These are phyloP conservation scores for Heliconius eleuchia DNA, from an alignment of 1,140 invertebrate genomes.

Conservation along the genomic window DNA sequence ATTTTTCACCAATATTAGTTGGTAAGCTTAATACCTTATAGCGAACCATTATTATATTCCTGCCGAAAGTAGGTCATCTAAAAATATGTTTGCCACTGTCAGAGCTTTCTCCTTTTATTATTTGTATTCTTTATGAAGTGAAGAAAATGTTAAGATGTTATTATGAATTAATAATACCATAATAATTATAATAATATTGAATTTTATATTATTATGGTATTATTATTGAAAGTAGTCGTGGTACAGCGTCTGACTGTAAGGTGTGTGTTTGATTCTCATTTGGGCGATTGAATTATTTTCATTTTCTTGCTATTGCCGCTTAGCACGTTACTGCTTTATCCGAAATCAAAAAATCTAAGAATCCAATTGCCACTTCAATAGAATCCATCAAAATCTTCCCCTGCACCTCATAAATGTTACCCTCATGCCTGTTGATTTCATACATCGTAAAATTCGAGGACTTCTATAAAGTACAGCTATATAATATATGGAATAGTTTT, in stretches of 20 bases:
- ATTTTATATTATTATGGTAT: background rate
- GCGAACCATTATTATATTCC: background rate
- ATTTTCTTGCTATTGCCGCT: too few species aligned
- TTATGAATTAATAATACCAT: background rate
- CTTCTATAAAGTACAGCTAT: constrained; percentile 32
- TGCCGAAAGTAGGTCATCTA: constrained; percentile 9
- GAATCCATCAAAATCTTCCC: constrained; percentile 16
- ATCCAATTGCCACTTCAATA: background rate
- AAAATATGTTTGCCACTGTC: constrained; percentile 1
- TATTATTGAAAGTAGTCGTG: too few species aligned
- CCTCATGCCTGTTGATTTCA: constrained; percentile 30
- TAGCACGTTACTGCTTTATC: too few species aligned
- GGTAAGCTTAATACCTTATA: background rate
- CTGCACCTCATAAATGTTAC: constrained; percentile 2
- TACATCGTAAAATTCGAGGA: constrained; percentile 22
- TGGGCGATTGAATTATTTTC: too few species aligned
- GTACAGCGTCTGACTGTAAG: too few species aligned
- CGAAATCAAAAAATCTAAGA: background rate
- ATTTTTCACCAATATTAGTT: background rate
- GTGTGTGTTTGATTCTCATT: too few species aligned
- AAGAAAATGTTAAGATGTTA: constrained; percentile 1
- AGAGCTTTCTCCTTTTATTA: background rate
- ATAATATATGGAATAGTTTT: constrained; percentile 14
- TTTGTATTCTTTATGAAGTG: constrained; percentile 1
- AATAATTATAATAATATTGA: background rate